Evolutionary conservation across 2,888 invertebrate genomes (phyloP).

Genomic region (Himalopsyche kuldschensis): DNA sequence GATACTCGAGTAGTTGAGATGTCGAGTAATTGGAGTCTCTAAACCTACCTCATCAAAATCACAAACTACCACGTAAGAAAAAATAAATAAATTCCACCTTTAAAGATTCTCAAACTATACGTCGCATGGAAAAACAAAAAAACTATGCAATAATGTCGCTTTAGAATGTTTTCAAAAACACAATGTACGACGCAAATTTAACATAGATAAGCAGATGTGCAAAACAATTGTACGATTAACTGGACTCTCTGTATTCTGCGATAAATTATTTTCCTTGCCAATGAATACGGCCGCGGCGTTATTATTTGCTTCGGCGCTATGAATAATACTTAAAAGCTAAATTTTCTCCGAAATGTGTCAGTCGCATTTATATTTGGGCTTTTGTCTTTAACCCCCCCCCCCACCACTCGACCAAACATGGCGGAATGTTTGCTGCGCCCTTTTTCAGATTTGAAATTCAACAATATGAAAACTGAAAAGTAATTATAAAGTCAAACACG

Average conservation of each 20-base stretch:
- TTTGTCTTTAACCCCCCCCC: neutral
- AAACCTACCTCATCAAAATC: too few relatives aligned
- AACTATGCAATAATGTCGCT: too few relatives aligned
- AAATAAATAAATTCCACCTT: too few relatives aligned
- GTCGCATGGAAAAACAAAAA: too few relatives aligned
- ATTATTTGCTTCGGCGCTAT: neutral
- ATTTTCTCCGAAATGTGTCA: neutral
- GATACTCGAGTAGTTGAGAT: too few relatives aligned
- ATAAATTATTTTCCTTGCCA: neutral
- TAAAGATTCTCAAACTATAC: too few relatives aligned
- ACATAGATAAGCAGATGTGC: too few relatives aligned
- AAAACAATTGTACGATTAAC: neutral
- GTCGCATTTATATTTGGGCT: neutral
- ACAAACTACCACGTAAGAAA: too few relatives aligned
- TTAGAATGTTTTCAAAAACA: too few relatives aligned
- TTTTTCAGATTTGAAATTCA: neutral
- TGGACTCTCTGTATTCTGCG: neutral
- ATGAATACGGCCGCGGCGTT: neutral
- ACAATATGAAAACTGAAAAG: neutral
- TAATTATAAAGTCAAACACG: neutral
- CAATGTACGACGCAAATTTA: too few relatives aligned
- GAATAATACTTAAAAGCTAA: neutral
- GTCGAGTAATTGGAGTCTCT: too few relatives aligned
- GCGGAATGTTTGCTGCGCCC: neutral
- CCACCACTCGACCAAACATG: neutral